These are phyloP conservation scores for Dipodomys ordii DNA, from an alignment of 2,113 vertebrate species.

Conservation along the genomic window DNA sequence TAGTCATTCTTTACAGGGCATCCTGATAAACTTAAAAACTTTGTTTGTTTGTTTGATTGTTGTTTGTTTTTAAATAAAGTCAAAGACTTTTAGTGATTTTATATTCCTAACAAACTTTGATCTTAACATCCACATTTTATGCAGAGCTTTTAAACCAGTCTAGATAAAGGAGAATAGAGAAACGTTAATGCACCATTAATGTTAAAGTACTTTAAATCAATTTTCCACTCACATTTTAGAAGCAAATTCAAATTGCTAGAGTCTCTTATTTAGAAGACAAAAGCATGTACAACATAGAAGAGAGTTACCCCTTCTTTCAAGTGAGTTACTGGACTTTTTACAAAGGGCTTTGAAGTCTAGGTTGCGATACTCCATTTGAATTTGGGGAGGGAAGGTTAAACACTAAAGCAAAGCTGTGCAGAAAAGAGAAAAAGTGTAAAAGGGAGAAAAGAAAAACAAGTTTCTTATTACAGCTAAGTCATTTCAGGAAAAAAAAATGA, in stretches of 20 bases:
- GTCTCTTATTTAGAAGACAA: slow-evolving; percentile 38
- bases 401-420: slow-evolving; percentile 65
- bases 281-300: background rate
- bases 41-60: background rate
- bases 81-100: background rate
- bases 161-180: slow-evolving; percentile 35
- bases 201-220: slow-evolving; percentile 63
- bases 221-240: background rate
- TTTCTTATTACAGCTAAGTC: slow-evolving; percentile 75
- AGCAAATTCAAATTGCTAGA: slow-evolving; percentile 24
- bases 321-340: slow-evolving; percentile 13
- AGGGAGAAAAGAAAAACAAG: slow-evolving; percentile 73
- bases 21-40: background rate
- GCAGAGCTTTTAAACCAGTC: background rate
- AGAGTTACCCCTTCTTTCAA: slow-evolving; percentile 17
- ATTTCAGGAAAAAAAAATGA: slow-evolving; percentile 1
- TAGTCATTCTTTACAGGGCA: background rate
- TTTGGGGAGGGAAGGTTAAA: slow-evolving; percentile 46
- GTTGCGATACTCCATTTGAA: slow-evolving; percentile 48
- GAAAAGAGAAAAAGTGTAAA: slow-evolving; percentile 50
- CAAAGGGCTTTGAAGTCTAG: slow-evolving; percentile 69
- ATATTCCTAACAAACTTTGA: slow-evolving; percentile 55
- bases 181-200: background rate
- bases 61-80: slow-evolving; percentile 14
- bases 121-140: slow-evolving; percentile 1